phyloP scores from a whole-genome alignment of 2,797 vertebrate species.

The Rhinophrynus dorsalis region DNA sequence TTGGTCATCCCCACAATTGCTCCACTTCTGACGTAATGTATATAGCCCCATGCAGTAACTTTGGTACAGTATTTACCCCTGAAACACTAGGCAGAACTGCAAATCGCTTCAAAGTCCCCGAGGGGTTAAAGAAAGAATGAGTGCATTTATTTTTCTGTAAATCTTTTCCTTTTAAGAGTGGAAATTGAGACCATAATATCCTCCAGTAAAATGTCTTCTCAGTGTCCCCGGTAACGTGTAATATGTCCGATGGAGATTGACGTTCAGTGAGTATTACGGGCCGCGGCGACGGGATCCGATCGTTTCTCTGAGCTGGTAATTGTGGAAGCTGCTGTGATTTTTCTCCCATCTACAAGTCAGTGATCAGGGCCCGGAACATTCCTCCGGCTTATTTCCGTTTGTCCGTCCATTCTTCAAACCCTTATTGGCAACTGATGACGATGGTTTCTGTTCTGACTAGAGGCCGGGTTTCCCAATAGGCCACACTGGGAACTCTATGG shows the following conservation, averaged over 20 bases:
- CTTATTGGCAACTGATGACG: no score
- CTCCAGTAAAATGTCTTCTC: conserved; percentile 8
- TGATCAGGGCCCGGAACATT: background rate
- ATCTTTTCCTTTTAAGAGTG: background rate
- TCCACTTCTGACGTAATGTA: no score
- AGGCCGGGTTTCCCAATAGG: no score
- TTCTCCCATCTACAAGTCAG: background rate
- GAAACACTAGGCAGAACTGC: no score
- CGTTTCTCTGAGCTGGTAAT: background rate
- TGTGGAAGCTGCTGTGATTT: conserved; percentile 12
- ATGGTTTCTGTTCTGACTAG: no score
- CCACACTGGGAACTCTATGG: no score
- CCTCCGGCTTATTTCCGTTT: no score
- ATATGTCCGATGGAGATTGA: background rate
- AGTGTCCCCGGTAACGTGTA: background rate
- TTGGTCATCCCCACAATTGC: no score
- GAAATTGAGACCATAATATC: background rate
- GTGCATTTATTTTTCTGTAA: background rate
- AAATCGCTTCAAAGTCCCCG: no score
- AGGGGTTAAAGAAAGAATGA: background rate
- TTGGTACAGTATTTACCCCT: no score
- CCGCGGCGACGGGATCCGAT: background rate
- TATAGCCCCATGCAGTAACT: no score
- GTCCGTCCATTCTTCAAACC: no score
- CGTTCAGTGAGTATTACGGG: background rate